Evolutionary conservation across 2,888 invertebrate genomes (phyloP), one percentile per base, ranked within the genome.

Genomic region (Phyllotreta cruciferae): DNA sequence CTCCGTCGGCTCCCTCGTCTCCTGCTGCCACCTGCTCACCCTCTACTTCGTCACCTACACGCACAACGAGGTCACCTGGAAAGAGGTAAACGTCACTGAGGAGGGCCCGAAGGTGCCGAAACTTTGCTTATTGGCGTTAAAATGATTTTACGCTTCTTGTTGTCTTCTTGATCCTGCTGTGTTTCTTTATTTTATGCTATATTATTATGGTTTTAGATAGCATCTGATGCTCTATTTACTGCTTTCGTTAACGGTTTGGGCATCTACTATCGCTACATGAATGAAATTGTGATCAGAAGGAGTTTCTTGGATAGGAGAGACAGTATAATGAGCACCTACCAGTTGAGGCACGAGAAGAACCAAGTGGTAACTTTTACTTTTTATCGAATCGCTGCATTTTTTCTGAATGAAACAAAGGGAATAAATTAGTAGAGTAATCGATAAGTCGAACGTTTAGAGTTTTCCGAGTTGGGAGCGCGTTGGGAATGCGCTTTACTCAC

Each of bases 251-350:
- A 94, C 78, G 83, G 89, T 9, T 85, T 95, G 79, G 96, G 96
- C 1, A 82, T 94, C n/a, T 94, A 92, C 82, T 93, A 93, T 80
- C 88, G 94, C 58, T 87, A 92, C 71, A 89, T 95, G 86, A 92
- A 92, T 68, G 96, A 96, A 82, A 89, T 96, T 49, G 90, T 93
- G 11, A 91, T 93, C 67, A 84, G 95, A 66, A 85, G 92, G 66
- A 93, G 95, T 0, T 96, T 96, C 78, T 83, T 96, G 61, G 95
- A 96, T 77, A 86, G 93, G 39, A 83, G 95, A 65, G 92, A 91
- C 41, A 94, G 91, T 75, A 91, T 96, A 11, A 92, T 94, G 79
- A 91, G 92, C 56, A 94, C 93, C 53, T 83, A 92, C 49, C 86
- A 92, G 71, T 82, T 94, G 14, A 90, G 91, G 70, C 91, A 90